Evolutionary conservation across 2,888 invertebrate genomes (phyloP), one percentile per base, ranked within the genome.

Genomic region (Catocala fraxini): DNA sequence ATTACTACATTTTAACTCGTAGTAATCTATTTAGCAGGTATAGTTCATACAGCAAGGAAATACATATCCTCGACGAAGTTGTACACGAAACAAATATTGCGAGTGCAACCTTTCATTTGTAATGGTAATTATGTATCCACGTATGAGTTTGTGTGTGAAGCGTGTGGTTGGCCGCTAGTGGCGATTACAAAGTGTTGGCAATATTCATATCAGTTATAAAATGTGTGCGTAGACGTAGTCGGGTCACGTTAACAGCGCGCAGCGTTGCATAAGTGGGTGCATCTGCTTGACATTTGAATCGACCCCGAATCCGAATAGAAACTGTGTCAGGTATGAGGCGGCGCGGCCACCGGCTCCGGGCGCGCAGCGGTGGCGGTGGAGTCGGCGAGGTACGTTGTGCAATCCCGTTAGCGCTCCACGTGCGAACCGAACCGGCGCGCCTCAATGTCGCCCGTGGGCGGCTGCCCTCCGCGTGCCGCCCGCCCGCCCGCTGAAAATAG

Each of bases 241-340:
- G 78, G 83, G 82, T 83, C 87, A 86, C 84, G 84, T 84, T 87
- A 86, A 83, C 82, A 87, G 82, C 80, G 83, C 93, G 83, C 82
- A 88, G 82, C 80, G 83, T 93, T 93, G 92, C 93, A 93, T 93
- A 93, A 94, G 89, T 91, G 85, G 85, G 85, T 93, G 92, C 93
- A 93, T 94, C 93, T 93, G 91, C 88, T 92, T 93, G 93, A 93
- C 93, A 94, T 94, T 94, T 94, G 90, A 89, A 92, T 94, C 91
- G 93, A 91, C 93, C 93, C 93, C 92, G 93, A 93, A 93, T 94
- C 90, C 89, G 92, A 94, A 94, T 93, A 93, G 93, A 94, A 94
- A 92, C 93, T 93, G 90, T 93, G 93, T 93, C 93, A 93, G 89
- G 90, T 87, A 89, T 88, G 83, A 88, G 87, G 85, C 89, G 88